Base-by-base conservation (phyloP, 2,113 vertebrate genomes). In the Balaeniceps rex region DNA sequence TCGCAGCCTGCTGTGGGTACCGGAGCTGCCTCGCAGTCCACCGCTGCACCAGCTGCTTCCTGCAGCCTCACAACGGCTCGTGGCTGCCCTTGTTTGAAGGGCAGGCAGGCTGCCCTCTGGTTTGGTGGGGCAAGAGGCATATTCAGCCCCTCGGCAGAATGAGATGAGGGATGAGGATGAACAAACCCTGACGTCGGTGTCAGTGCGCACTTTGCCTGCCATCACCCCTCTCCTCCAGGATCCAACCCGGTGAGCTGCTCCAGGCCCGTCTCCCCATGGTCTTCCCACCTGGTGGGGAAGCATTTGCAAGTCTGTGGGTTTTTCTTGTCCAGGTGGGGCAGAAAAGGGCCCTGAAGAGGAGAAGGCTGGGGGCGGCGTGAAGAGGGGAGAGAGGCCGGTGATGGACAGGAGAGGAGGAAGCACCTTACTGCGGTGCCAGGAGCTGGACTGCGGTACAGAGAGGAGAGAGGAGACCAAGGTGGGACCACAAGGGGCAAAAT, bases 131-230 rank as follows among this genome's bases (percentile, higher is more conserved):
- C n/a, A 55, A 79, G n/a, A 55, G 18, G 15, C 19, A 29, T 74
- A 28, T 23, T 46, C 14, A 47, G 25, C 12, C 23, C 6, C 29
- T 75, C 8, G 1, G 19, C 28, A 61, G 61, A 68, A 38, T 10
- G 31, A 36, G 42, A 31, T 6, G 7, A 42, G 25, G 47, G 40
- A 42, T 18, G 19, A 14, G 14, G 52, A 47, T 18, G 16, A 52
- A 44, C 13, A 42, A 82, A 77, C 14, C 14, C 12, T 42, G 52
- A 63, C 3, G 4, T 4, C 22, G 19, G 19, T 5, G 7, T 22
- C 36, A 38, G 26, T 9, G 10, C 0, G 0, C 9, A 4, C 38
- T 19, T 54, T 38, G 10, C 3, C 7, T 61, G 58, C 7, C 5
- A 21, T 25, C 24, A 38, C 3, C 14, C 14, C 15, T 33, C 12